Base-by-base conservation (phyloP, 2,113 vertebrate genomes). In the Clarias macrocephalus region DNA sequence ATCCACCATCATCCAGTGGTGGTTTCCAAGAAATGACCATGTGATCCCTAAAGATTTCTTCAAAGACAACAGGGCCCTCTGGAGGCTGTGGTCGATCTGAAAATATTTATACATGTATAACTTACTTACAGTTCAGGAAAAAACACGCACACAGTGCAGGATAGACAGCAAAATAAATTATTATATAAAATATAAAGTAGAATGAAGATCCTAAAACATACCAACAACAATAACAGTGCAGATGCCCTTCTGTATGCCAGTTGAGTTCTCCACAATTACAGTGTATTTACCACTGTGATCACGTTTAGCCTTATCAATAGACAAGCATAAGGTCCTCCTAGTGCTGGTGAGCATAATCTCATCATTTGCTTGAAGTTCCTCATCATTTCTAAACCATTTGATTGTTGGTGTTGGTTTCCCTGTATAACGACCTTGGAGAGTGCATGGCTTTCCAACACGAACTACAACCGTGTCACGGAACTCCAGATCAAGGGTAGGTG, bases 21-120 rank as follows among this genome's bases (percentile, higher is more conserved):
- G 97, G 98, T 80, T 97, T 98, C 98, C 98, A 99, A 80, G 98
- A 97, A 92, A 99, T 95, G 37, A 98, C 87, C 97, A 99, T 97
- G 92, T 97, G 92, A 91, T 98, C 96, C 93, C 96, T 97, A 93
- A 96, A 97, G 82, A 99, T 94, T 91, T 99, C 98, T 57, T 99
- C 93, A 93, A 99, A 99, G 80, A 94, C 93, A 86, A 99, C 97
- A 12, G 98, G 98, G 85, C 98, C 98, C 90, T 98, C 93, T 86
- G 98, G 98, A 91, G 97, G 97, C 86, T 97, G 96, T 88, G 98
- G 98, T 42, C 98, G 98, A 92, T 99, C 98, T 99, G 88, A 84
- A 83, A 81, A 88, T 75, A 66, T 83, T 42, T 56, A 62, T 5
- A 86, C 4, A 84, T 9, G 65, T 66, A 72, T 60, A 12, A 1